Evolutionary conservation across 2,888 invertebrate species (phyloP).

Genomic region (Himalopsyche tibetana): DNA sequence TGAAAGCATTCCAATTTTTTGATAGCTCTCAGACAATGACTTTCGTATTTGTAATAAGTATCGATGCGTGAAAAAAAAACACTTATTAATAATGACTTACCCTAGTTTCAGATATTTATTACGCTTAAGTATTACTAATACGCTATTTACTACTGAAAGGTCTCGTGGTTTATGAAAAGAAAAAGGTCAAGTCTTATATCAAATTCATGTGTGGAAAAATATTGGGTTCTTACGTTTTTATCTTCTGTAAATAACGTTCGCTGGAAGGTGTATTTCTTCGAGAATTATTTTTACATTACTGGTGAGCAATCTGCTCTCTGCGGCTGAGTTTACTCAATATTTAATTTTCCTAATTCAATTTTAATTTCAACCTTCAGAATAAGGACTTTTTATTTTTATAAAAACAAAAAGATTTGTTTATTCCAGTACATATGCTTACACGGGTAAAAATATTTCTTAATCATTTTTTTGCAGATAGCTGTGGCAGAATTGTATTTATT

Average conservation of each 20-base stretch:
- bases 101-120: conserved; percentile 42
- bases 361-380: too few species aligned
- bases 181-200: conserved; percentile 31
- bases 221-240: conserved; percentile 9
- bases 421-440: too few species aligned
- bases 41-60: conserved; percentile 7
- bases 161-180: conserved; percentile 41
- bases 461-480: too few species aligned
- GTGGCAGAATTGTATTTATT: too few species aligned
- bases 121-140: conserved; percentile 27
- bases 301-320: too few species aligned
- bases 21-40: conserved; percentile 34
- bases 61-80: conserved; percentile 31
- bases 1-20: not conserved
- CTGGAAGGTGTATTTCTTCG: not conserved
- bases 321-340: too few species aligned
- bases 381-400: too few species aligned
- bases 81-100: conserved; percentile 35
- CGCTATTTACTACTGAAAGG: conserved; percentile 23
- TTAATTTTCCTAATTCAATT: too few species aligned
- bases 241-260: conserved; percentile 3
- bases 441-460: too few species aligned
- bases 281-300: not conserved
- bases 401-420: too few species aligned
- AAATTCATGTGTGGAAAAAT: conserved; percentile 34